These are phyloP conservation scores for Synanthedon formicaeformis DNA, from an alignment of 2,888 invertebrate genomes.

Conservation along the genomic window DNA sequence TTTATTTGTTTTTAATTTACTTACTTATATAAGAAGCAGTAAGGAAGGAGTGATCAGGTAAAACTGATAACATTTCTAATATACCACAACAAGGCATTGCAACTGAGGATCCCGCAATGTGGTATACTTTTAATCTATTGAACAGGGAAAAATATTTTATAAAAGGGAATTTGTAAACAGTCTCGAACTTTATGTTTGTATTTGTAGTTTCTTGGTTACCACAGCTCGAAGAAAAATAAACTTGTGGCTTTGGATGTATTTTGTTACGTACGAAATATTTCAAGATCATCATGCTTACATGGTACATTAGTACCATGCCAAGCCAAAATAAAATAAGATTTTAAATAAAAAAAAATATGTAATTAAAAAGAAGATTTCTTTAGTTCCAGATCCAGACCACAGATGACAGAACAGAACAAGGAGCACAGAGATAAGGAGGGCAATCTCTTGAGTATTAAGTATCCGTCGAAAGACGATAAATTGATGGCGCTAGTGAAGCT, in stretches of 20 bases:
- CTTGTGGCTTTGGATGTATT: background rate
- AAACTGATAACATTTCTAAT: slow-evolving; percentile 39
- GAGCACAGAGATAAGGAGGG: no score
- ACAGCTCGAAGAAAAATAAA: background rate
- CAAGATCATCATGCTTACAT: background rate
- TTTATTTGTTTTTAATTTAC: slow-evolving; percentile 2
- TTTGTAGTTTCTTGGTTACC: background rate
- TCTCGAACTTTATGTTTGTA: slow-evolving; percentile 26
- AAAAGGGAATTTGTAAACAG: slow-evolving; percentile 48
- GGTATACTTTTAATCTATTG: slow-evolving; percentile 68
- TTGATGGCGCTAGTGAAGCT: no score
- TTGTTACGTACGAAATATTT: background rate
- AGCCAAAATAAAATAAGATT: no score
- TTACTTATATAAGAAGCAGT: slow-evolving; percentile 48
- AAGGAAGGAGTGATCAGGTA: slow-evolving; percentile 31
- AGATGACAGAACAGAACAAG: no score
- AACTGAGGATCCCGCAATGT: slow-evolving; percentile 43
- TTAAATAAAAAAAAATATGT: no score
- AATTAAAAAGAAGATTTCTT: no score
- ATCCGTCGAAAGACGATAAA: no score
- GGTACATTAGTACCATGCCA: no score
- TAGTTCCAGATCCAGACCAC: no score
- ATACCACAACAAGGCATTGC: slow-evolving; percentile 46
- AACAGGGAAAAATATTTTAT: slow-evolving; percentile 57
- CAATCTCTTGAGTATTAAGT: no score